Conservation (phyloP, 92 coral and sea anemone species). For the Palythoa caribaeorum region DNA sequence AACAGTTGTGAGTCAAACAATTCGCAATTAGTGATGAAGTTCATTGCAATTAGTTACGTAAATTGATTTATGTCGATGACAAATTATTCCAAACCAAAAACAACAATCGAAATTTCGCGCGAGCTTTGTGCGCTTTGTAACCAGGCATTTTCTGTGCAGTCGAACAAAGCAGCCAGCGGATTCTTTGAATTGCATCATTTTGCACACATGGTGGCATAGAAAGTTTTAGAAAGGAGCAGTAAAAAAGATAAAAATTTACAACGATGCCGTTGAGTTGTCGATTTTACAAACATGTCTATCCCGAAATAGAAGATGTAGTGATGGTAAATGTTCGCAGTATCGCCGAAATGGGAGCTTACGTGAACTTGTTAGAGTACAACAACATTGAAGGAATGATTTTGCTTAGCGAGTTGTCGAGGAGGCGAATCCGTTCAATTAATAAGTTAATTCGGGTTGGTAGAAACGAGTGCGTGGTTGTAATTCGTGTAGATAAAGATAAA, state of each 20-base stretch:
- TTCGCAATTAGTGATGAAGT: neutral
- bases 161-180: constrained; percentile 51
- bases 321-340: constrained; percentile 99
- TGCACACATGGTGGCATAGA: constrained; percentile 69
- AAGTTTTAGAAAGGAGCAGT: neutral
- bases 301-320: constrained; percentile 99
- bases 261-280: constrained; percentile 93
- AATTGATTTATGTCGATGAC: neutral
- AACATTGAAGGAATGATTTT: constrained; percentile 99
- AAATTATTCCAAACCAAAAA: neutral
- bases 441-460: constrained; percentile 96
- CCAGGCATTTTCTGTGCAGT: constrained; percentile 48
- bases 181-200: constrained; percentile 73
- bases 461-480: constrained; percentile 98
- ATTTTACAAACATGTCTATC: constrained; percentile 93
- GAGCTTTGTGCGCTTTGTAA: constrained; percentile 27
- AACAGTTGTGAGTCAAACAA: neutral
- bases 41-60: constrained; percentile 7
- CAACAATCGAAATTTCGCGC: neutral
- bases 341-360: constrained; percentile 99
- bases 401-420: constrained; percentile 93
- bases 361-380: constrained; percentile 93
- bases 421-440: constrained; percentile 97
- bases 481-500: constrained; percentile 99
- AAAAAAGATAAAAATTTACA: neutral